Evolutionary conservation across 1,140 invertebrate genomes (phyloP), one percentile per base, ranked within the genome.

Genomic region (Lerema accius): DNA sequence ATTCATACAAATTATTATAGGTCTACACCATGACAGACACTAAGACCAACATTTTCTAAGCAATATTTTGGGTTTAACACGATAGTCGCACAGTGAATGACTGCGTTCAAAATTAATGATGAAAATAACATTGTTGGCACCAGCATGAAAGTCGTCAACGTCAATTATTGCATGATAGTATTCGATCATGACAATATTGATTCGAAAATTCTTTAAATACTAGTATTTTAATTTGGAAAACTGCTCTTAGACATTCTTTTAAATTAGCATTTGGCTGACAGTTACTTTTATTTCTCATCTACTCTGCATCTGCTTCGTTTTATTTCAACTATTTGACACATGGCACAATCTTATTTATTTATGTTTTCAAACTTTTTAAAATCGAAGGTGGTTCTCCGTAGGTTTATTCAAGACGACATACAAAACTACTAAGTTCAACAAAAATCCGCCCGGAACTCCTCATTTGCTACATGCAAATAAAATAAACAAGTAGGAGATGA

Each of bases 401-500:
- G 87, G 87, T 87, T 73, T 84, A 73, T 85, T 87, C 85, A 88
- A 87, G 85, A 82, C 76, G 64, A 80, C 84, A 63, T 74, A 75
- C 73, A 83, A 82, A 83, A 77, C 80, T 14, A 79, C 84, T 83
- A 89, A 89, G 83, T 83, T 84, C 74, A 81, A 65, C 73, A 87
- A 85, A 85, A 86, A 88, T 43, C 78, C 84, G 66, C 82, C 85
- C 62, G 83, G 85, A 63, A 80, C 86, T 74, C 83, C 87, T 71
- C 83, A 89, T 77, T 89, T 90, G 80, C 83, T 90, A 65, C 86
- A 90, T 78, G 81, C 84, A 82, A 85, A 88, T 82, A 87, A 88
- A 85, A 84, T 89, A 79, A 75, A 81, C 79, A 87, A 86, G 74
- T 87, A 89, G 80, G 74, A 82, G 69, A 73, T 71, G 67, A 71